Evolutionary conservation across 1,140 invertebrate species (phyloP), one percentile per base, ranked within the genome.

Genomic region (Macrotrachela quadricornifera): DNA sequence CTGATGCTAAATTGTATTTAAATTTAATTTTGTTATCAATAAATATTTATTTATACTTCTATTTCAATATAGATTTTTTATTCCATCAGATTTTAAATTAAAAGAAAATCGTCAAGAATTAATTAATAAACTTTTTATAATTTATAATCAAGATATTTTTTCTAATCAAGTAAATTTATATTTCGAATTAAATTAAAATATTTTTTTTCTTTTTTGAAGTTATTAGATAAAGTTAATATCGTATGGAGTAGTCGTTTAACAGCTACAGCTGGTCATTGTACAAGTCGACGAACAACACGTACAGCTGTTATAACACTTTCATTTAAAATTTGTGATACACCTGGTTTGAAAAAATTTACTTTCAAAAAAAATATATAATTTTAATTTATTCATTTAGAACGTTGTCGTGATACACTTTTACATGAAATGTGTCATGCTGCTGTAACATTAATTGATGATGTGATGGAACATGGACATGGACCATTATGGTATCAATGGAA

Each of bases 401-500:
- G 84, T 55, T 63, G 88, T 17, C 70, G 85, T 16, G 84, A 88
- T 63, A 90, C 85, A 1, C 73, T 92, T 13, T 76, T 88, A 44
- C 85, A 90, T 66, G 85, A 90, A 68, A 69, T 91, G 69, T 91
- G 85, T 60, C 86, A 92, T 71, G 84, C 84, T 8, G 85, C 84
- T 49, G 76, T 80, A 0, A 88, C 82, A 81, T 63, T 87, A 4
- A 73, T 87, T 13, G 79, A 85, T 61, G 71, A 70, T 3, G 66
- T 79, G 48, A 54, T 48, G 14, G 74, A 72, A 3, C 80, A 79
- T 63, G 80, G 81, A 10, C 85, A 91, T 66, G 85, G 85, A 13
- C 74, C 74, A 0, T 73, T 76, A 48, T 91, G 85, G 85, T 81
- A 79, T 68, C 72, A 73, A 58, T 91, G 85, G 85, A 50, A 46